phyloP scores from a whole-genome alignment of 2,113 vertebrate genomes.

The Marmota monax region DNA sequence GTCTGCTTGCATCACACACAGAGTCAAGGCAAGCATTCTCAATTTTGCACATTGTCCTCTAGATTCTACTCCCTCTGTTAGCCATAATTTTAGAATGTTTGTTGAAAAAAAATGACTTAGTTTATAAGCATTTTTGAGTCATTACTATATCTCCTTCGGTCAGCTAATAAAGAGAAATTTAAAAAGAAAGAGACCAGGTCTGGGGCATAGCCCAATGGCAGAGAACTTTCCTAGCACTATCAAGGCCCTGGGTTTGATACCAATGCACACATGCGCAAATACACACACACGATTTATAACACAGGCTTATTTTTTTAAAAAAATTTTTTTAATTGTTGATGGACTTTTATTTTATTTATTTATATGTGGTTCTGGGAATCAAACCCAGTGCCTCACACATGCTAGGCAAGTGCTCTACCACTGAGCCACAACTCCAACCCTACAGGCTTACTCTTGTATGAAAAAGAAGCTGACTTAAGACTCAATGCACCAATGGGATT shows the following conservation, averaged over 20 bases:
- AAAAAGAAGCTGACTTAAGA: neutral
- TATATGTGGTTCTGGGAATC: too few species aligned
- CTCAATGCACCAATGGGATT: neutral
- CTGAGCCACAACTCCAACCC: too few species aligned
- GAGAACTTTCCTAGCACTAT: neutral
- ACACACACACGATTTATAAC: neutral
- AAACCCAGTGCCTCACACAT: too few species aligned
- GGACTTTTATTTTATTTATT: too few species aligned
- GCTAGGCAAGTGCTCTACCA: too few species aligned
- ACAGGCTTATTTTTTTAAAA: neutral
- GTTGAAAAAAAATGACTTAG: neutral
- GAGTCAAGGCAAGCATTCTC: neutral
- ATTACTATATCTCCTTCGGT: neutral
- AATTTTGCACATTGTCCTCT: neutral
- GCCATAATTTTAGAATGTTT: slow-evolving; percentile 33
- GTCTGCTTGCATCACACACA: neutral
- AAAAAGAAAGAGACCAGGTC: neutral
- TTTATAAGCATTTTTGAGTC: neutral
- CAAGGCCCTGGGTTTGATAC: neutral
- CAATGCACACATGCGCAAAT: too few species aligned
- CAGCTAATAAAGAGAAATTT: neutral
- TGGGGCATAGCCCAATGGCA: neutral
- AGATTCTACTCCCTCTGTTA: neutral
- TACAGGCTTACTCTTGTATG: neutral
- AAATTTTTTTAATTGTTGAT: too few species aligned